These are phyloP conservation scores for Tetrax tetrax DNA, from an alignment of 2,113 vertebrate species.

Conservation along the genomic window DNA sequence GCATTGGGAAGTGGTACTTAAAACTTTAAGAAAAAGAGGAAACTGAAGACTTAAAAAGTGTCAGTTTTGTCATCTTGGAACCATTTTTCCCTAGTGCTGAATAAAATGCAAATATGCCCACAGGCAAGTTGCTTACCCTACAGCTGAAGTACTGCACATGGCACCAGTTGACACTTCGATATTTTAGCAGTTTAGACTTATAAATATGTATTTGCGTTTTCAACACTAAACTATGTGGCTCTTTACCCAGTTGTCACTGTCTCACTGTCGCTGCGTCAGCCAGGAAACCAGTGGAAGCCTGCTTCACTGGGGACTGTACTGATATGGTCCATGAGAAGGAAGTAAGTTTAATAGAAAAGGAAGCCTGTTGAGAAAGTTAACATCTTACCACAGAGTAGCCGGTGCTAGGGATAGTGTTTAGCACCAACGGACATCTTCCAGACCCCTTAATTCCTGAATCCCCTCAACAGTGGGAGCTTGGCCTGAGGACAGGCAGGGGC, in stretches of 20 bases:
- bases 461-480: not conserved
- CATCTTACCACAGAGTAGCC: not conserved
- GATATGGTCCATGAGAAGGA: not conserved
- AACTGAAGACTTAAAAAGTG: not conserved
- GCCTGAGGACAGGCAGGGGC: not conserved
- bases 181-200: constrained; percentile 34
- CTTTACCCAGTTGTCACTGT: constrained; percentile 12
- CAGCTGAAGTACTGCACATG: constrained; percentile 25
- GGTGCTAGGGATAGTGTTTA: not conserved
- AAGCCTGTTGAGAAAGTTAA: not conserved
- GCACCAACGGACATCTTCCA: not conserved
- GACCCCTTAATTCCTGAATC: not conserved
- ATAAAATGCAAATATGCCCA: constrained; percentile 22
- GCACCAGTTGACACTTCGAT: not conserved
- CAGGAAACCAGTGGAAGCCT: not conserved
- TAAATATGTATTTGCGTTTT: constrained; percentile 44
- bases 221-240: not conserved
- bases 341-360: not conserved
- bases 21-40: not conserved
- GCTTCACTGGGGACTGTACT: not conserved
- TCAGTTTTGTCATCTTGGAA: not conserved
- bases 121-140: constrained; percentile 4
- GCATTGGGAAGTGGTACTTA: not conserved
- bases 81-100: not conserved
- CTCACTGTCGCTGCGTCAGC: not conserved